Base-by-base conservation (phyloP, 2,113 vertebrate genomes). In the Etia nguti region DNA sequence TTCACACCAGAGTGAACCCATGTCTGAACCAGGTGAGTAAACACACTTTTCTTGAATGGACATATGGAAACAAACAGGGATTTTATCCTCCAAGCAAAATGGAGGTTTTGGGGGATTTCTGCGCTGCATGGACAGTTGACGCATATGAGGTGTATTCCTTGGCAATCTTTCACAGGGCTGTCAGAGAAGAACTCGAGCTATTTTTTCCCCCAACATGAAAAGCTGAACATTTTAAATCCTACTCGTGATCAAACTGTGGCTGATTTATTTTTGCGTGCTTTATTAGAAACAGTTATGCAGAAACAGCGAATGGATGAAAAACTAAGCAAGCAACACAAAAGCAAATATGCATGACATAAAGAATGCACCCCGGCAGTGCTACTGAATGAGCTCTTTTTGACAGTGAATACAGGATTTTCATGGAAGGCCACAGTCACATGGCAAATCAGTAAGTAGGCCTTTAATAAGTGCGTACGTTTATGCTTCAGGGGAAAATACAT, bases 401-500 rank as follows among this genome's bases (percentile, higher is more conserved):
- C 79, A 75, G 46, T 26, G 43, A 90, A 65, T 16, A 54, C 15
- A 6, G 26, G 4, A 24, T 80, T 84, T 50, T n/a, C 3, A 9
- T 80, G 55, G 81, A 85, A 24, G 79, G 43, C 55, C 77, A 46
- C 16, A 73, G 79, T 92, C 92, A 88, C 90, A 88, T 85, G 62
- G 85, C 50, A 46, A 70, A 84, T 86, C 87, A 68, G 82, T 84
- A 87, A 87, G 1, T 4, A 82, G 80, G 56, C 41, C 48, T 90
- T 89, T 88, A 86, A 89, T 85, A 90, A 89, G 57, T 11, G 52
- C 31, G 36, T 65, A 34, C 12, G 3, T 70, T 88, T 38, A 79
- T 55, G 70, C 70, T 86, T 68, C 29, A 34, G 43, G 75, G 81
- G 56, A 38, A 84, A 83, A 90, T 62, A 48, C 41, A 87, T 87